Percentiles rank a stretch among this genome's conserved stretches.
Evolutionary conservation across 64 coral and sea anemone genomes (phyloP).

Genomic region (Montipora capricornis): DNA sequence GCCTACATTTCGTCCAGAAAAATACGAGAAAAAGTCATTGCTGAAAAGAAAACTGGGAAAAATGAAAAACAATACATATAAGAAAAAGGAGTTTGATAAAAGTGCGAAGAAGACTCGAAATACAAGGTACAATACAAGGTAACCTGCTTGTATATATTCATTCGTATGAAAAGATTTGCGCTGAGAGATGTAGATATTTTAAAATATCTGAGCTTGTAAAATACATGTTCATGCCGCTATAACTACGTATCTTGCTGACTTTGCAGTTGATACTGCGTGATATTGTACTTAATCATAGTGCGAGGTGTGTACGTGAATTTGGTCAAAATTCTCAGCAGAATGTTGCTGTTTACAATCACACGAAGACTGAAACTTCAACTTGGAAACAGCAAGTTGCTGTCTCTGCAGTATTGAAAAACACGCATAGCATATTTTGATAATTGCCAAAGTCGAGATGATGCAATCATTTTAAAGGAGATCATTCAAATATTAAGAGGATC

Average conservation of each 20-base stretch:
- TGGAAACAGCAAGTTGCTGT: background rate
- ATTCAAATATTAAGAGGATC: background rate
- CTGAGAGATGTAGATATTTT: conserved; percentile 25
- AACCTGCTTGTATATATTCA: conserved; percentile 7
- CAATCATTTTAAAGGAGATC: background rate
- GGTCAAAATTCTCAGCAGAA: background rate
- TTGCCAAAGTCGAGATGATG: background rate
- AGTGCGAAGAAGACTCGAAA: background rate
- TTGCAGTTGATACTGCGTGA: background rate
- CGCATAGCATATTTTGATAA: conserved; percentile 20
- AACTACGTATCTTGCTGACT: background rate
- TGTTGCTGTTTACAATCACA: background rate
- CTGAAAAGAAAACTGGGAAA: background rate
- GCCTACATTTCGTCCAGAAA: background rate
- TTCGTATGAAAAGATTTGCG: conserved; percentile 1
- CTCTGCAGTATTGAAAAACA: background rate
- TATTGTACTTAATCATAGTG: background rate
- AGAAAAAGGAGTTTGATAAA: background rate
- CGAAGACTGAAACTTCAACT: background rate
- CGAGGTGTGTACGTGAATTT: background rate
- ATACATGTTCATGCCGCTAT: background rate
- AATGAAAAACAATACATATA: background rate
- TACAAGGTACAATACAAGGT: conserved; percentile 29
- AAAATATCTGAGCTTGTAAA: conserved; percentile 33
- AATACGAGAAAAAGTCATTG: background rate